A percentile compares a stretch with the other conserved stretches of the same genome.
phyloP scores from a whole-genome alignment of 2,797 vertebrate species.

The Sternarchorhynchus goeldii region DNA sequence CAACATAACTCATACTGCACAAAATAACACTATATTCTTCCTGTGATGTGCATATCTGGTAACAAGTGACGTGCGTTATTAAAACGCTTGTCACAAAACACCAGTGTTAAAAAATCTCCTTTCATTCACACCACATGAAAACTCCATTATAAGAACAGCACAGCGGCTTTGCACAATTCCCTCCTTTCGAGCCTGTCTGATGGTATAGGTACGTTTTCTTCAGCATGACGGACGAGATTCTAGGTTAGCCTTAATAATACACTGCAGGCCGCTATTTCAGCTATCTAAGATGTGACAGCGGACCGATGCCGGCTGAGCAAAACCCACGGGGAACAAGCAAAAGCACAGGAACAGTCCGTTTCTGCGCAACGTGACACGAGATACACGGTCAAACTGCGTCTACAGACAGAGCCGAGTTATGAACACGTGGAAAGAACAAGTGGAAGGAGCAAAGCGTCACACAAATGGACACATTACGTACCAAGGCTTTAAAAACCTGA shows the following conservation, averaged over 20 bases:
- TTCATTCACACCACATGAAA: slow-evolving; percentile 6
- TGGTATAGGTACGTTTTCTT: slow-evolving; percentile 35
- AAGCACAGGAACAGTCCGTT: slow-evolving; percentile 45
- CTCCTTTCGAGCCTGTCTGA: slow-evolving; percentile 30
- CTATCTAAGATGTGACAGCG: slow-evolving; percentile 20
- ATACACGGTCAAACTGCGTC: slow-evolving; percentile 48
- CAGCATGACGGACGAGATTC: slow-evolving; percentile 60
- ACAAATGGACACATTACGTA: slow-evolving; percentile 72
- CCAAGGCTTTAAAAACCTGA: slow-evolving; percentile 58
- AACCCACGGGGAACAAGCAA: slow-evolving; percentile 60
- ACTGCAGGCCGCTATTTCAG: slow-evolving; percentile 1
- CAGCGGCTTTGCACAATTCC: slow-evolving; percentile 18
- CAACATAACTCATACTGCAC: no score
- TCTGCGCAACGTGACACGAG: slow-evolving; percentile 48
- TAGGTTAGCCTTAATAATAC: slow-evolving; percentile 36
- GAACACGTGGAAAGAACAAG: slow-evolving; percentile 37
- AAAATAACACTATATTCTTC: no score
- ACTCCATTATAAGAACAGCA: slow-evolving; percentile 22
- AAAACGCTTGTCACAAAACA: no score
- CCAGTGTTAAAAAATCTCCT: not conserved
- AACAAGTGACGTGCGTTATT: no score
- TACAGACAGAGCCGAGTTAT: slow-evolving; percentile 41
- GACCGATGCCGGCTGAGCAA: slow-evolving; percentile 8
- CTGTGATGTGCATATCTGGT: no score
- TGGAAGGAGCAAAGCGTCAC: slow-evolving; percentile 74